phyloP scores from a whole-genome alignment of 2,797 vertebrate species.

The Furcifer pardalis region DNA sequence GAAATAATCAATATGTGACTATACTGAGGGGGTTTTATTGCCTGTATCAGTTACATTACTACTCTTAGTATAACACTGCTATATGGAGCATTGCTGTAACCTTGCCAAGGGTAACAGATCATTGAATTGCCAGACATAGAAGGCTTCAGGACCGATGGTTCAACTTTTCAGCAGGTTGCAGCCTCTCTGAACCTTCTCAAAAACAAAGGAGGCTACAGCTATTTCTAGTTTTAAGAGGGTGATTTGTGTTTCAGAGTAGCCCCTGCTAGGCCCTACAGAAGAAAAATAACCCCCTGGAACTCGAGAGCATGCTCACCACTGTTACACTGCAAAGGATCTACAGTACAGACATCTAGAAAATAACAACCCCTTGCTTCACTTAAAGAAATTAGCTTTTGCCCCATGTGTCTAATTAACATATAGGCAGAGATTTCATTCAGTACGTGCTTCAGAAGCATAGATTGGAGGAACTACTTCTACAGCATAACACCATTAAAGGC shows the following conservation, averaged over 20 bases:
- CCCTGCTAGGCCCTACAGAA: too few species aligned
- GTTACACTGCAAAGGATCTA: neutral
- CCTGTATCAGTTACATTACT: neutral
- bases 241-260: too few species aligned
- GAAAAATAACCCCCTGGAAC: too few species aligned
- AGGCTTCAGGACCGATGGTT: too few species aligned
- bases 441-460: slow-evolving; percentile 11
- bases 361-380: neutral
- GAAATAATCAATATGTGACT: neutral
- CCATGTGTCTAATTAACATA: slow-evolving; percentile 19
- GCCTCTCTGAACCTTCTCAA: too few species aligned
- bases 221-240: too few species aligned
- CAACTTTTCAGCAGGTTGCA: too few species aligned
- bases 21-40: neutral
- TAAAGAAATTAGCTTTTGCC: neutral
- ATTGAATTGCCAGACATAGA: too few species aligned
- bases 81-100: too few species aligned
- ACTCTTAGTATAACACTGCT: neutral
- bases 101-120: too few species aligned
- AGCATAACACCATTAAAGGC: slow-evolving; percentile 11
- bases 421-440: neutral
- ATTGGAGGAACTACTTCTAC: slow-evolving; percentile 3
- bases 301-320: too few species aligned
- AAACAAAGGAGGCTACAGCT: too few species aligned
- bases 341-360: neutral